phyloP scores from a whole-genome alignment of 1,140 invertebrate genomes.

The Chironomus tepperi region DNA sequence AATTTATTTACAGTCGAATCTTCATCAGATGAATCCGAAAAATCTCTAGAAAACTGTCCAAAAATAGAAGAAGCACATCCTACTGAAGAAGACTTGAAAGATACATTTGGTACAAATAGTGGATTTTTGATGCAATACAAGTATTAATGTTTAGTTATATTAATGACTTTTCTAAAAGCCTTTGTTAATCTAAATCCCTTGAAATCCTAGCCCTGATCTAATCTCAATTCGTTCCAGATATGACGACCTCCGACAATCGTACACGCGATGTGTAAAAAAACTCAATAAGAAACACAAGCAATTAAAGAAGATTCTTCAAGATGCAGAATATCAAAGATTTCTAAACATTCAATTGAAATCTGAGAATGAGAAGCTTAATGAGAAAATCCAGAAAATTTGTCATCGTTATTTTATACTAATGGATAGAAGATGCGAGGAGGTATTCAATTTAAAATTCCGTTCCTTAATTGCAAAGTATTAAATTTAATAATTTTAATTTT shows the following conservation, averaged over 20 bases:
- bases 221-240: too few relatives aligned
- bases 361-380: background rate
- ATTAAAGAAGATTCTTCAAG: background rate
- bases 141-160: too few relatives aligned
- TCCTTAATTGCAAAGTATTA: too few relatives aligned
- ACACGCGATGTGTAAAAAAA: background rate
- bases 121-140: background rate
- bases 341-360: background rate
- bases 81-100: background rate
- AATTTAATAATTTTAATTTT: background rate
- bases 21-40: background rate
- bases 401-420: background rate
- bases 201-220: too few relatives aligned
- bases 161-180: too few relatives aligned
- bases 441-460: background rate
- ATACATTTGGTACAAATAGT: slow-evolving; percentile 3
- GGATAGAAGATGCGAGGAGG: slow-evolving; percentile 3
- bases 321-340: background rate
- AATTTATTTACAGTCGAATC: background rate
- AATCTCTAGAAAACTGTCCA: background rate
- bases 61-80: background rate
- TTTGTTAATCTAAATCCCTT: too few relatives aligned
- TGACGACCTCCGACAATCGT: background rate
- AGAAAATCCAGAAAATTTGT: background rate
- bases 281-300: background rate